Base-by-base conservation (phyloP, 1,140 invertebrate species). In the Pemphigus obesinymphae region DNA sequence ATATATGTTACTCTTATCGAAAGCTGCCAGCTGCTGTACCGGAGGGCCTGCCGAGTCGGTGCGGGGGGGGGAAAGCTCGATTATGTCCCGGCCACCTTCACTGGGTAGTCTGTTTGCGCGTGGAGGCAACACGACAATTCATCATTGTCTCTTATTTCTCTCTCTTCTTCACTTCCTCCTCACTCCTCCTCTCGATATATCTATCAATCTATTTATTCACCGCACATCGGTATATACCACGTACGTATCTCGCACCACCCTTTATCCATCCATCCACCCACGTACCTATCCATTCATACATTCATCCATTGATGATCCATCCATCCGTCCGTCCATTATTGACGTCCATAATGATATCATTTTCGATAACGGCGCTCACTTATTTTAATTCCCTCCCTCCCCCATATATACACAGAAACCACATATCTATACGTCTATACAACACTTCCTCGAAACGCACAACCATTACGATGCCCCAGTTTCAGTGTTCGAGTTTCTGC, bases 1-100 rank as follows among this genome's bases (percentile, higher is more conserved):
- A 63, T 63, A 26, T 31, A 13, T 37, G 26, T n/a, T 75, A 55
- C n/a, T 45, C 75, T 78, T 61, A 78, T 78, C 75, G 53, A 78
- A 58, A 61, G 15, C 75, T 40, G 53, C 75, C 75, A 78, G 75
- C 53, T 43, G 75, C 26, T 50, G 11, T 31, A 13, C 75, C 40
- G 15, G 10, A 40, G 66, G n/a, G 34, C 37, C 68, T 17, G 13
- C 23, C 15, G 23, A 40, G 68, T 17, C 6, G 15, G 13, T 0
- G 23, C 13, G 37, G 23, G 40, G 23, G 37, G 8, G 68, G 29
- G 31, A 78, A 78, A 78, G 55, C 55, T 78, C 75, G 53, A 78
- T 78, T 61, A 61, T 43, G 75, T 78, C 34, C 55, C 75, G 68
- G 13, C 40, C 20, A 17, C 63, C 63, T 17, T 37, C 66, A 37